These are phyloP conservation scores for Cryptus armator DNA, from an alignment of 2,888 invertebrate species.

Conservation along the genomic window DNA sequence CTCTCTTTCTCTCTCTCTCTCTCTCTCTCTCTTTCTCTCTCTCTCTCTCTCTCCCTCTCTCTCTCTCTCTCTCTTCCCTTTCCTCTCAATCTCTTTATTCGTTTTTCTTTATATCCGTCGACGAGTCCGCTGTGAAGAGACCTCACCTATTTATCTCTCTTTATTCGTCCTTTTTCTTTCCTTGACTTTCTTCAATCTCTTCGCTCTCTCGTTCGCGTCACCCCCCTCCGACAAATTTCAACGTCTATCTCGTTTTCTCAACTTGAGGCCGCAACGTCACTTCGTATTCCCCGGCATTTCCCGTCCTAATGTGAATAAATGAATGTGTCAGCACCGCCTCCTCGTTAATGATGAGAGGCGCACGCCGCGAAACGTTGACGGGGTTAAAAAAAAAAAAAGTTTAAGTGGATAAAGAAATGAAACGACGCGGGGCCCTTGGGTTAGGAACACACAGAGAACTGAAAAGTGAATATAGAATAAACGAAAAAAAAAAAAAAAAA, in stretches of 20 bases:
- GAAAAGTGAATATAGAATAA: slow-evolving; percentile 23
- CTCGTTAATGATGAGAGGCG: slow-evolving; percentile 68
- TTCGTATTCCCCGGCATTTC: slow-evolving; percentile 66
- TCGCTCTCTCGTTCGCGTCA: slow-evolving; percentile 59
- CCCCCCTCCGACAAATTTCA: slow-evolving; percentile 61
- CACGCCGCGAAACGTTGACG: slow-evolving; percentile 29
- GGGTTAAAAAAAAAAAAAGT: slow-evolving; percentile 47
- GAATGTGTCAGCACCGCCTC: slow-evolving; percentile 68
- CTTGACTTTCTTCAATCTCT: slow-evolving; percentile 61
- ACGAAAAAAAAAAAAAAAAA: slow-evolving; percentile 1
- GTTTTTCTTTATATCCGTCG: slow-evolving; percentile 52
- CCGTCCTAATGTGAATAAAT: slow-evolving; percentile 69
- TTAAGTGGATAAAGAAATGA: slow-evolving; percentile 62
- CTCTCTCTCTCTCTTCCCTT: neutral
- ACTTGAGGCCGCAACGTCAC: slow-evolving; percentile 62
- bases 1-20: neutral
- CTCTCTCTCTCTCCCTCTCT: slow-evolving; percentile 1
- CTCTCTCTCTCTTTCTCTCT: no score
- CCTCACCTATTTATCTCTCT: slow-evolving; percentile 62
- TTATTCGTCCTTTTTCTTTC: slow-evolving; percentile 33
- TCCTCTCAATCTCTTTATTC: slow-evolving; percentile 17
- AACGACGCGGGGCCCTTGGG: slow-evolving; percentile 40
- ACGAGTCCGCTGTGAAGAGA: slow-evolving; percentile 37
- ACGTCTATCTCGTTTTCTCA: slow-evolving; percentile 48
- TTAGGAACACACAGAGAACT: slow-evolving; percentile 24